These are phyloP conservation scores for Cyanistes caeruleus DNA, from an alignment of 2,113 vertebrate genomes.

Conservation along the genomic window DNA sequence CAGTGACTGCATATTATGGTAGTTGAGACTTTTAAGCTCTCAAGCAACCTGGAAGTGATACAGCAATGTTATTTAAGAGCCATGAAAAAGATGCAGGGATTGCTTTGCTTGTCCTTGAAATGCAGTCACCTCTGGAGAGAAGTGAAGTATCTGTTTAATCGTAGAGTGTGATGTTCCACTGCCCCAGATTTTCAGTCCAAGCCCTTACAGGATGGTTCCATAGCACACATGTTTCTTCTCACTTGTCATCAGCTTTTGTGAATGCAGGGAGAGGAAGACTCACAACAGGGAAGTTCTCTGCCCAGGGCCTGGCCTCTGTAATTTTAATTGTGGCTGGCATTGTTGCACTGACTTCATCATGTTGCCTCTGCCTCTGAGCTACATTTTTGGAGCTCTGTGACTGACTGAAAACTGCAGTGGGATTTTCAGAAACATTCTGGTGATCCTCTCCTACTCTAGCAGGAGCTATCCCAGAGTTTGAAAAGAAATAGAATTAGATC, in stretches of 20 bases:
- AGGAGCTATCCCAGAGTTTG: background rate
- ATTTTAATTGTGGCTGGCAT: background rate
- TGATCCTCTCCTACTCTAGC: background rate
- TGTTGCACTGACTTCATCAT: background rate
- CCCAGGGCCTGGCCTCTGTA: background rate
- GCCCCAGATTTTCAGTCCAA: background rate
- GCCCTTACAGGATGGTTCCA: fast-evolving
- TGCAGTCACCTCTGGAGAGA: background rate
- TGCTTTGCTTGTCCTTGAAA: background rate
- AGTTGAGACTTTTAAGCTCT: background rate
- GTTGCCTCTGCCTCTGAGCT: background rate
- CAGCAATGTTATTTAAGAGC: background rate
- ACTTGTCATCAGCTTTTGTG: background rate
- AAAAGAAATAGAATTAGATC: background rate
- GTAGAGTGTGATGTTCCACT: background rate
- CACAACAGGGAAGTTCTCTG: background rate
- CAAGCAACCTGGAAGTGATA: background rate
- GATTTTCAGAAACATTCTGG: background rate
- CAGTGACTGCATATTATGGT: background rate
- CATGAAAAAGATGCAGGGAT: background rate
- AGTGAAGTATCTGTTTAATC: background rate
- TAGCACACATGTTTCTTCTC: fast-evolving
- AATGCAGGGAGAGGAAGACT: background rate
- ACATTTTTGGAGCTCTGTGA: background rate
- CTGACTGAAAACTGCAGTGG: background rate